Evolutionary conservation across 2,113 vertebrate genomes (phyloP).

Genomic region (Conger conger): DNA sequence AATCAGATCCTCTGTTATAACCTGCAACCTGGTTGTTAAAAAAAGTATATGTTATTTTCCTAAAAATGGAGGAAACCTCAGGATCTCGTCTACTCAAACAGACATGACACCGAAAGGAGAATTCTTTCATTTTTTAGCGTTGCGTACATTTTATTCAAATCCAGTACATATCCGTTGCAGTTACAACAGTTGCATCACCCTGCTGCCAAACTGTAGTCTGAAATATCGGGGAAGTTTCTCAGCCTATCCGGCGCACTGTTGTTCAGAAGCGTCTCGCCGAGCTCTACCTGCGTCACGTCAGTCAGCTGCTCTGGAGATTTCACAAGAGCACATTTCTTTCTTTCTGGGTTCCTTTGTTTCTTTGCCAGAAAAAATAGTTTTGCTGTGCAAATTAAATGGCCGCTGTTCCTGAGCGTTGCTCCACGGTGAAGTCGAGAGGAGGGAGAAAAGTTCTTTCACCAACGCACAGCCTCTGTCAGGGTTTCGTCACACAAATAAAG

Average conservation of each 20-base stretch:
- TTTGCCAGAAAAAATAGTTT: not conserved
- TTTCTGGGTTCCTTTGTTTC: not conserved
- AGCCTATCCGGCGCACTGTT: not conserved
- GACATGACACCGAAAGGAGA: not conserved
- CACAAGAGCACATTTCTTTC: not conserved
- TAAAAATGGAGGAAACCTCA: not conserved
- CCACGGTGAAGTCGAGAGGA: too few relatives aligned
- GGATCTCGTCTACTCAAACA: not conserved
- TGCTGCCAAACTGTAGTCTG: not conserved
- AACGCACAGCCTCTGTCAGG: too few relatives aligned
- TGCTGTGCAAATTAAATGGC: not conserved
- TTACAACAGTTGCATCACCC: not conserved
- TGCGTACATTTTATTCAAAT: not conserved
- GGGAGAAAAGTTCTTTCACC: too few relatives aligned
- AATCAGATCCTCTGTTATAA: not conserved
- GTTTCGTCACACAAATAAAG: too few relatives aligned
- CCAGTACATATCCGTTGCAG: not conserved
- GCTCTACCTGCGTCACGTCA: not conserved
- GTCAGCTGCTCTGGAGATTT: not conserved
- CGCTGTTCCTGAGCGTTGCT: not conserved
- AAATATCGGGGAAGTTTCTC: not conserved
- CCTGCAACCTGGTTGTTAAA: not conserved
- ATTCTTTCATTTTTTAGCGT: not conserved
- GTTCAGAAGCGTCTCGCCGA: not conserved
- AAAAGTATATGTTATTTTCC: not conserved